Evolutionary conservation across 2,113 vertebrate species (phyloP), one percentile per base, ranked within the genome.

Genomic region (Pelecanus crispus): DNA sequence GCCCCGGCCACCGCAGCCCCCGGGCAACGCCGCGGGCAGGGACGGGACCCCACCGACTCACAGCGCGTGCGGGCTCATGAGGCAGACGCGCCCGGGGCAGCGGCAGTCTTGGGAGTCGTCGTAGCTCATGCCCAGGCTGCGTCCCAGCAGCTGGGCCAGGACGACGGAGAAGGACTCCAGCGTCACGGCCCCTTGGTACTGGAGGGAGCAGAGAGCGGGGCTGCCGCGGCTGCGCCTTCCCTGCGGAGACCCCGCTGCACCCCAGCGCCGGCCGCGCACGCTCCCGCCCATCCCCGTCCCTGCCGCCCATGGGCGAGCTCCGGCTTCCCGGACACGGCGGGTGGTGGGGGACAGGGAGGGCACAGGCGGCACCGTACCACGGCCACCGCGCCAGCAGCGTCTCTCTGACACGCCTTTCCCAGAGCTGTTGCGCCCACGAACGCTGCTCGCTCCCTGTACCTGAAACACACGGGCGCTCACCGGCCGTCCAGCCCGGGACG

Each of bases 101-200:
- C 29, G 52, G 58, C 97, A 97, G 4, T 29, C 40, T 29, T 59
- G 36, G 53, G n/a, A 13, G 4, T 89, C 63, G 58, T 97, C 94
- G 25, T 96, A 97, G 6, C 44, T 40, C n/a, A 98, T 83, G 52
- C 97, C 97, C 67, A 98, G 45, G 52, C 65, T 97, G 89, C 95
- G 66, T n/a, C 89, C 97, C 94, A 98, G 70, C 80, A 98, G 70
- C 38, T 98, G 97, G 2, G 84, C 78, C 45, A 97, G 52, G 58
- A 97, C 28, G 74, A 96, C 38, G 9, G 97, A 96, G 92, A 98
- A 97, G 28, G 90, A 84, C 53, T 98, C 97, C 75, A 96, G 72
- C 11, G 75, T 87, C 79, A 94, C 36, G 0, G 4, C 32, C 47
- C 47, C 92, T 16, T 96, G 71, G 45, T 95, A 96, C 98, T 98